Percentiles rank a stretch among this genome's conserved stretches.
These are phyloP conservation scores for Montipora efflorescens DNA, from an alignment of 64 coral and sea anemone genomes.

Conservation along the genomic window DNA sequence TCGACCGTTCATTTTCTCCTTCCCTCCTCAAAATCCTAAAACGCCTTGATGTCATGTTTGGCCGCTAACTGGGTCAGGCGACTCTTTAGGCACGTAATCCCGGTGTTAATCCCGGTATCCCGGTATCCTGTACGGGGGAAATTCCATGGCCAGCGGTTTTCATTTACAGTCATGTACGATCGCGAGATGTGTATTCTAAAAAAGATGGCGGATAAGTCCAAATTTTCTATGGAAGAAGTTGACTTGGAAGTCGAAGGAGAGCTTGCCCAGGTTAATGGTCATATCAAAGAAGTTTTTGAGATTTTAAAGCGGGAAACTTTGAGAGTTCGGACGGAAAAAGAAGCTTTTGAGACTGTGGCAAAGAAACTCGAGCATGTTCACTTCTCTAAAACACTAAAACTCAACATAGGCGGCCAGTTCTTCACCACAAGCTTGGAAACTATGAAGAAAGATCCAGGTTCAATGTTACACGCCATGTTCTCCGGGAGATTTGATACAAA, in stretches of 20 bases:
- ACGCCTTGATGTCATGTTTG: no score
- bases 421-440: constrained; percentile 41
- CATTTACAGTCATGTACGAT: no score
- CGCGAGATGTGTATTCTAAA: no score
- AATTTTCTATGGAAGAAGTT: no score
- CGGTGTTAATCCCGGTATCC: no score
- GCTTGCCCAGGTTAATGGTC: neutral
- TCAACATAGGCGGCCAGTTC: constrained; percentile 12
- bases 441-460: constrained; percentile 13
- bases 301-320: constrained; percentile 35
- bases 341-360: constrained; percentile 53
- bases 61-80: no score
- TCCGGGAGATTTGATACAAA: constrained; percentile 29
- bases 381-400: constrained; percentile 1
- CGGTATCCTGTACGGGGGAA: no score
- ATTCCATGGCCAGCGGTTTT: no score
- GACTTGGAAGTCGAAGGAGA: neutral
- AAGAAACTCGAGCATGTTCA: constrained; percentile 47
- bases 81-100: no score
- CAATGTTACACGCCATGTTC: constrained; percentile 52
- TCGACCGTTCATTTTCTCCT: no score
- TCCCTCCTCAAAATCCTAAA: no score
- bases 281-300: constrained; percentile 12
- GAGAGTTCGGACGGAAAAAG: constrained; percentile 42
- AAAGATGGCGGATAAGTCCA: no score